A percentile compares a stretch with the other conserved stretches of the same genome.
These are phyloP conservation scores for Saccostrea echinata DNA, from an alignment of 1,140 invertebrate species.

Conservation along the genomic window DNA sequence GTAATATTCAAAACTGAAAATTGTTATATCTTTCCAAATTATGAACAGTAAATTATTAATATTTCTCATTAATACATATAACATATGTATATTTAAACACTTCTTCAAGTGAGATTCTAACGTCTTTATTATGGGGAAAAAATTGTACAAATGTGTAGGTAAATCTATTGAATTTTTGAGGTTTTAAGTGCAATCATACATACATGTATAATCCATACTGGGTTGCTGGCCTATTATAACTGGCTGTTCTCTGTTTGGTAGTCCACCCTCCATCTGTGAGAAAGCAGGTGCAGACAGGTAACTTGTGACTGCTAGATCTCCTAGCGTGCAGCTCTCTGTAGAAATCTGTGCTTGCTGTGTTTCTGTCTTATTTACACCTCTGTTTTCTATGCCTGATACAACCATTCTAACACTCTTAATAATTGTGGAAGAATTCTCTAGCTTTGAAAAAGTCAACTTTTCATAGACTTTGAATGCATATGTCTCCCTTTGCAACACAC, in stretches of 20 bases:
- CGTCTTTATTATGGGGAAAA: too few species aligned
- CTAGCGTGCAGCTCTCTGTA: background rate
- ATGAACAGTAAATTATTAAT: too few species aligned
- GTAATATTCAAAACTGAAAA: too few species aligned
- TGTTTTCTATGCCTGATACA: background rate
- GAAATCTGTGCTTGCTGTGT: background rate
- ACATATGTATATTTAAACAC: too few species aligned
- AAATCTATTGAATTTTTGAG: too few species aligned
- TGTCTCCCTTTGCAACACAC: background rate
- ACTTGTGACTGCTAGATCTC: background rate
- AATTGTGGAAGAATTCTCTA: background rate
- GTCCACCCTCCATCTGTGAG: conserved; percentile 30
- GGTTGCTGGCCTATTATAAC: background rate
- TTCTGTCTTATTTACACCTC: background rate
- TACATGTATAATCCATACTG: background rate
- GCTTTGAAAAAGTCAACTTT: background rate
- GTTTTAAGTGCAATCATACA: background rate
- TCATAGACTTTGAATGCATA: background rate
- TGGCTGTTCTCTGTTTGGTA: conserved; percentile 18
- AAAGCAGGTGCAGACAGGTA: conserved; percentile 9
- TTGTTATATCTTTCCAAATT: too few species aligned
- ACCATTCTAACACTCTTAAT: background rate
- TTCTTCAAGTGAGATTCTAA: too few species aligned
- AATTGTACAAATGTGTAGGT: too few species aligned
- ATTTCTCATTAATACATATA: too few species aligned